These are phyloP conservation scores for Patella ulyssiponensis DNA, from an alignment of 2,888 invertebrate genomes.

Conservation along the genomic window DNA sequence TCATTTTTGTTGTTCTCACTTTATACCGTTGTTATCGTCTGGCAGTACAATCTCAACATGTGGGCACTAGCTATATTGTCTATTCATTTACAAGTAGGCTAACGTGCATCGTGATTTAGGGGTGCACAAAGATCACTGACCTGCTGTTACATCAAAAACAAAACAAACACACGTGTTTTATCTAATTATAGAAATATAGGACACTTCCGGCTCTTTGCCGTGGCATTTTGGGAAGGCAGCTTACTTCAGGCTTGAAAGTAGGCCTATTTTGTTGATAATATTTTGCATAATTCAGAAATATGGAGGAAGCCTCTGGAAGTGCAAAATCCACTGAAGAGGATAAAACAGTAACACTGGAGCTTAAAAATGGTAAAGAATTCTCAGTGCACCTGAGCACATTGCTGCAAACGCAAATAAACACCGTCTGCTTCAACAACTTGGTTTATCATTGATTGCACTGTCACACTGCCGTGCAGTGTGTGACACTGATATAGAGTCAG, in stretches of 20 bases:
- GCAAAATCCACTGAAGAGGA: constrained; percentile 42
- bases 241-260: constrained; percentile 30
- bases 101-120: too few species aligned
- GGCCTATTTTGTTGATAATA: constrained; percentile 18
- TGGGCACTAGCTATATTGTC: too few species aligned
- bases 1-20: too few species aligned
- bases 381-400: neutral
- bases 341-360: constrained; percentile 52
- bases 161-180: constrained; percentile 57
- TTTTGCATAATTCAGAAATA: constrained; percentile 42
- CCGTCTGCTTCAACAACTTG: neutral
- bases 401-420: neutral
- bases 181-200: constrained; percentile 48
- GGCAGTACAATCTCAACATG: too few species aligned
- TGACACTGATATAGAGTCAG: too few species aligned
- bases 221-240: constrained; percentile 53
- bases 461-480: too few species aligned
- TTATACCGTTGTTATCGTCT: too few species aligned
- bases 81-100: too few species aligned
- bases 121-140: too few species aligned
- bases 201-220: constrained; percentile 48
- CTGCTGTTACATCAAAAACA: constrained; percentile 23
- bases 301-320: constrained; percentile 42
- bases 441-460: too few species aligned
- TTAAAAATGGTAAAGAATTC: constrained; percentile 49